phyloP scores from a whole-genome alignment of 2,797 vertebrate species.

The Ispidina picta region DNA sequence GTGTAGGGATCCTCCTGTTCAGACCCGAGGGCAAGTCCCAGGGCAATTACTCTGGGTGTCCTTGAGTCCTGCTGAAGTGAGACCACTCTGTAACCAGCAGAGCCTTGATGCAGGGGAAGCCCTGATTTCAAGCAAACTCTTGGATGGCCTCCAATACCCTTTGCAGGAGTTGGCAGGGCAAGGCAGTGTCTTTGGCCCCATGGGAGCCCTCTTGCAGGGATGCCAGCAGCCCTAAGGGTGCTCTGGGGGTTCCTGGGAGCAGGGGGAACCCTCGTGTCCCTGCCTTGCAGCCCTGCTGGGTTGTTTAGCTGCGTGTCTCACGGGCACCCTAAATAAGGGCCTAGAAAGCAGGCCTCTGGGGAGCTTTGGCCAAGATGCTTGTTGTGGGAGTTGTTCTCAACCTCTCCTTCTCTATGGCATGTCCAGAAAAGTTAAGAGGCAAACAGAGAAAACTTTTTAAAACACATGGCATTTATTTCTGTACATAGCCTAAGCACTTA shows the following conservation, averaged over 20 bases:
- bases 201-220: neutral
- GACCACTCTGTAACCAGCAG: neutral
- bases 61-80: neutral
- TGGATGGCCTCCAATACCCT: neutral
- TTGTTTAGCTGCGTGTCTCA: accelerated
- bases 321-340: neutral
- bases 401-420: accelerated
- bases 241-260: neutral
- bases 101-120: neutral
- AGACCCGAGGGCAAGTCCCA: neutral
- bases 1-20: neutral
- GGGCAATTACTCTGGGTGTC: accelerated
- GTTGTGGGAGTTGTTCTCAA: neutral
- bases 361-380: neutral
- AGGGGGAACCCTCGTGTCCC: accelerated
- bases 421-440: neutral
- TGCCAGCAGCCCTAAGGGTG: accelerated
- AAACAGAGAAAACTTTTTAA: neutral
- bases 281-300: neutral
- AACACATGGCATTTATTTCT: neutral
- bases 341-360: neutral
- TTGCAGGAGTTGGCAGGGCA: neutral
- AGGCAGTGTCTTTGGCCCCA: neutral
- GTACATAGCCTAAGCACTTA: accelerated
- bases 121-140: neutral